Evolutionary conservation across 2,113 vertebrate genomes (phyloP).

Genomic region (Connochaetes taurinus): DNA sequence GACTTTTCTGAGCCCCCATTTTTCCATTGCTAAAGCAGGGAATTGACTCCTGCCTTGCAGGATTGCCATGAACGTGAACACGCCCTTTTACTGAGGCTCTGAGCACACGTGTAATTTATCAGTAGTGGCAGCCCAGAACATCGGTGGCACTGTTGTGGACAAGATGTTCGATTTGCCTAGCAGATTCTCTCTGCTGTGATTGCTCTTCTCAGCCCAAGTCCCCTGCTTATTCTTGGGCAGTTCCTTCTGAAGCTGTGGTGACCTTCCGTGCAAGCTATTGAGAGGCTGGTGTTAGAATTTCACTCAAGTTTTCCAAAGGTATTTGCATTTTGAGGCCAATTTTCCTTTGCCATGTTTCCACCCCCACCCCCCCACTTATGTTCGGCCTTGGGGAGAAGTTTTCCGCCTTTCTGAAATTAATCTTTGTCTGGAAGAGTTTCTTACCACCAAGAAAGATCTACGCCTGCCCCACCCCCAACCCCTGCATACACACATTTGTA

Average conservation of each 20-base stretch:
- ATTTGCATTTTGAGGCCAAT: background rate
- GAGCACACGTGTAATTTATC: background rate
- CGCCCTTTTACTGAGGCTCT: background rate
- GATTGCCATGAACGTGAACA: background rate
- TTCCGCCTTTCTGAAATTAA: conserved; percentile 38
- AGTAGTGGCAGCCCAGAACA: background rate
- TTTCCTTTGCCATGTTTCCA: background rate
- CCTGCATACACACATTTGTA: background rate
- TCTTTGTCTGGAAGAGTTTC: conserved; percentile 38
- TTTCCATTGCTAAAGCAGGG: background rate
- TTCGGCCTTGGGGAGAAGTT: background rate
- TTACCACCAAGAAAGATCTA: background rate
- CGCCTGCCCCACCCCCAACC: background rate
- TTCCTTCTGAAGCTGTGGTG: background rate
- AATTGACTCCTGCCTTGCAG: background rate
- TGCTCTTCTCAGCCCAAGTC: background rate
- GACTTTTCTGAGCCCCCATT: background rate
- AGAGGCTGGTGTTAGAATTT: background rate
- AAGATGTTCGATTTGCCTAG: background rate
- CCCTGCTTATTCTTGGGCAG: background rate
- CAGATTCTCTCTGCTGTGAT: background rate
- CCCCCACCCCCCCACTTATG: background rate
- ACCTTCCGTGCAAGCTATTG: background rate
- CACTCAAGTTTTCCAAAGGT: background rate
- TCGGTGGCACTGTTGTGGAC: background rate